Base-by-base conservation (phyloP, 2,113 vertebrate genomes). In the Megatriorchis doriae region DNA sequence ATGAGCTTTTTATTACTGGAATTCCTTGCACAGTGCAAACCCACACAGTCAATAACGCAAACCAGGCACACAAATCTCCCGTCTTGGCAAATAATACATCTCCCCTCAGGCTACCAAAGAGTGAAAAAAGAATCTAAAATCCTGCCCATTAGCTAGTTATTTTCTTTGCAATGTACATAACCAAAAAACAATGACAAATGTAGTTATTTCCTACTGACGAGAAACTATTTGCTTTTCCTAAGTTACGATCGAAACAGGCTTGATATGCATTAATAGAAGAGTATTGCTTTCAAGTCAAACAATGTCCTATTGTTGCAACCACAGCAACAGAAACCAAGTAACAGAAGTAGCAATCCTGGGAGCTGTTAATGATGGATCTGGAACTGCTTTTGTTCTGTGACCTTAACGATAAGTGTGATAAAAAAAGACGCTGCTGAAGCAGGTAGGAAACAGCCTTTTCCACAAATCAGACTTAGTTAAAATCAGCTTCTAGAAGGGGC, bases 1-100 rank as follows among this genome's bases (percentile, higher is more conserved):
- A 92, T 20, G 38, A 94, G 29, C 22, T 92, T 87, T 86, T 93
- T 81, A 91, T 93, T 74, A 21, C 52, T 92, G 88, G 67, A 81
- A 94, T 94, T 95, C 81, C n/a, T 81, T 42, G 42, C 74, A 78
- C 72, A 65, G 43, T 62, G 23, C 75, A 88, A 93, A 73, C 36
- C 43, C 75, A 86, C 29, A 23, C 42, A 78, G 47, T n/a, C 65
- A 81, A 7, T 94, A 96, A 91, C 70, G 89, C 70, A 84, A 89
- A 89, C 61, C 88, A 96, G 92, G 52, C 65, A 32, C 45, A 72
- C 70, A 68, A 53, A 81, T 91, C 86, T 87, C 75, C 38, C 56
- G 40, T 26, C 77, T 68, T 2, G 23, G 81, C 32, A 72, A 80
- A 82, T 32, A 89, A 78, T 90, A 66, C 18, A 40, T 74, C 67